Evolutionary conservation across 2,888 invertebrate genomes (phyloP), one percentile per base, ranked within the genome.

Genomic region (Vannuccia rotundouncinata): DNA sequence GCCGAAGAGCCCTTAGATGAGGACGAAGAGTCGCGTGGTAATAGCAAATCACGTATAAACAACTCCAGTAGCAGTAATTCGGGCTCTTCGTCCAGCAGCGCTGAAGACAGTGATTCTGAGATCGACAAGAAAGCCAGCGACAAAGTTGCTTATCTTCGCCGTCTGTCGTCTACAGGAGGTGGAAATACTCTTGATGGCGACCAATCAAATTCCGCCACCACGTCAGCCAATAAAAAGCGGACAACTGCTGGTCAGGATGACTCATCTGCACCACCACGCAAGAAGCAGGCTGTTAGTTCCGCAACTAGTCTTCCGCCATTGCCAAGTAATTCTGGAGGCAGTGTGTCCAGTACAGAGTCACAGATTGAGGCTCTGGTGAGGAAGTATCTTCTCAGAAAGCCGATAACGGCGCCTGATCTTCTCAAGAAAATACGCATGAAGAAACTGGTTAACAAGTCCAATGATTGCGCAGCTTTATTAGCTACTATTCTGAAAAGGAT

Each of bases 391-490:
- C 93, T 94, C 88, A 91, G 98, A 10, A 98, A 98, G 86, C 99
- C 98, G 0, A 95, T 98, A 93, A 98, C 98, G 0, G 94, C 97
- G 0, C 97, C 95, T 0, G 97, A 98, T 86, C 90, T 97, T 31
- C 89, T 97, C 73, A 94, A 95, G 83, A 97, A 97, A 89, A 95
- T 97, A 90, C 95, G 95, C 87, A 93, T 93, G 59, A 95, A 95
- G 88, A 94, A 95, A 85, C 93, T 94, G 10, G 95, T 95, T 1
- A 91, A 95, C 77, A 92, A 92, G 80, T 94, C 93, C 83, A 94
- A 96, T 83, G 93, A 95, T 81, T 91, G 97, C 81, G 95, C 95
- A 0, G 93, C 93, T 85, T 93, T 93, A 59, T 95, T 97, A 92
- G 95, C 95, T 2, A 94, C 94, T 86, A 94, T 97, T 83, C 90